Evolutionary conservation across 2,113 vertebrate genomes (phyloP).

Genomic region (Lucifuga dentata): DNA sequence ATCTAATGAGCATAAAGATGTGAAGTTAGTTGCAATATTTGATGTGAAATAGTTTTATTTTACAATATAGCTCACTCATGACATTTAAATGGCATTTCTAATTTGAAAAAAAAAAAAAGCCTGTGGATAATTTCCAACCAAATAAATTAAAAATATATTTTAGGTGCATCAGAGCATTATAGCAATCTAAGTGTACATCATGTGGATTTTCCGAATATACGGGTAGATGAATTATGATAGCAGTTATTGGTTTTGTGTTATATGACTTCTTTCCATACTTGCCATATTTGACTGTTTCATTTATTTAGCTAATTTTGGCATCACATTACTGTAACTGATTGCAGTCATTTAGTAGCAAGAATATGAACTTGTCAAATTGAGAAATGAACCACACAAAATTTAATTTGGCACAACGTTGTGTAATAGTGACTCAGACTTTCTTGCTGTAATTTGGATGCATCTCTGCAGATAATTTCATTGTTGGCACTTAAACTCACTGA

Average conservation of each 20-base stretch:
- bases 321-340: constrained; percentile 45
- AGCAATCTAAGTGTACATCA: too few species aligned
- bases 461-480: neutral
- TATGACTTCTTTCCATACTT: constrained; percentile 14
- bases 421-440: constrained; percentile 15
- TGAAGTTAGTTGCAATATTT: neutral
- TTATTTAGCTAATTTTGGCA: constrained; percentile 13
- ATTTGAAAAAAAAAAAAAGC: too few species aligned
- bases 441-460: neutral
- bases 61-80: too few species aligned
- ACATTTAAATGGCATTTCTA: too few species aligned
- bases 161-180: too few species aligned
- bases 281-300: neutral
- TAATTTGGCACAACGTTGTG: constrained; percentile 20
- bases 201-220: too few species aligned
- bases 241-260: neutral
- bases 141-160: too few species aligned
- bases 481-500: constrained; percentile 44
- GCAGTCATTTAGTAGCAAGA: constrained; percentile 14
- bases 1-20: neutral
- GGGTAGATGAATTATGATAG: too few species aligned
- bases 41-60: neutral
- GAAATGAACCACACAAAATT: constrained; percentile 12
- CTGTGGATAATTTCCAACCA: too few species aligned
- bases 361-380: constrained; percentile 21